Base-by-base conservation (phyloP, 2,797 vertebrate species). In the Bovichtus variegatus region DNA sequence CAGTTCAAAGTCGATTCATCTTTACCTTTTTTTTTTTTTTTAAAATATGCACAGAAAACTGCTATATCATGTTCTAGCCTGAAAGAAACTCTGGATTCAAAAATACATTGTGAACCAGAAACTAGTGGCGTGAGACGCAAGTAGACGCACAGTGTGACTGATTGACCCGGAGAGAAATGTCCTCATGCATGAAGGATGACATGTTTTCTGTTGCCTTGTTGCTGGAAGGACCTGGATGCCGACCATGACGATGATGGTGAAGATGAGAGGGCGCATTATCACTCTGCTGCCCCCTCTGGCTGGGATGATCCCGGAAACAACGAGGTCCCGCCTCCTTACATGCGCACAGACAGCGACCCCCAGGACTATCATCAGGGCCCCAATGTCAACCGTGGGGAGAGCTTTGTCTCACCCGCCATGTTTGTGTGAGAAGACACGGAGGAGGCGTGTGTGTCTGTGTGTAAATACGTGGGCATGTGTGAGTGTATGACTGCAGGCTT, bases 371-470 rank as follows among this genome's bases (percentile, higher is more conserved):
- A 64, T 12, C 84, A 19, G 38, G 76, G 44, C 54, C 31, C 81
- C 62, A 66, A 59, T 13, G 60, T 93, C 59, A 64, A 81, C 73
- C 93, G 91, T 0, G 95, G 81, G 23, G 94, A 93, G 19, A 95
- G 95, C 86, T 96, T 96, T 57, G 59, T 96, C 71, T 96, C 95
- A 0, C 2, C 91, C 2, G 87, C 92, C 76, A 93, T 96, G 93
- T 76, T 93, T 58, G 95, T 96, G 65, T 96, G 88, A 96, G 74
- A 44, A 7, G 16, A 70, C 53, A 29, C 6, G 0, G 9, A 58
- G 38, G 29, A 18, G n/a, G 29, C 0, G 36, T 60, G 74, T 72
- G 58, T 61, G 50, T 21, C 13, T 57, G n/a, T 15, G n/a, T 15
- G 9, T 29, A 27, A 27, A 43, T 18, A 31, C 76, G 67, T 71